A percentile compares a stretch with the other conserved stretches of the same genome.
Conservation (phyloP, 2,797 vertebrate species). For the Novumbra hubbsi region DNA sequence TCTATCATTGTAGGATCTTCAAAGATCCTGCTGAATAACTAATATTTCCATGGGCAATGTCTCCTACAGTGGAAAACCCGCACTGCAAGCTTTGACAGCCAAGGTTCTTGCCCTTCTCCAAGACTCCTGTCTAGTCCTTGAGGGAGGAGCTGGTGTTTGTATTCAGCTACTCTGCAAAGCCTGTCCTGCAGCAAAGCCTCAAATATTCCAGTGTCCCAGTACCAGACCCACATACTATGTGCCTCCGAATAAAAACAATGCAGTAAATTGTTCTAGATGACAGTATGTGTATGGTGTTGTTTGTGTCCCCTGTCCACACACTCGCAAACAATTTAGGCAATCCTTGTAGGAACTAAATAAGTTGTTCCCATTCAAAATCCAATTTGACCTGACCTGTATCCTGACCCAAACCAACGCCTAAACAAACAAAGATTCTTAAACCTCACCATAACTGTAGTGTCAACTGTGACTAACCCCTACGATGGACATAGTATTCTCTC, state of each 20-base stretch:
- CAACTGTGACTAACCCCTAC: no score
- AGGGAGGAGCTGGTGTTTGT: slow-evolving; percentile 23
- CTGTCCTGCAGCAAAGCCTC: slow-evolving; percentile 17
- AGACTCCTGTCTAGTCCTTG: slow-evolving; percentile 79
- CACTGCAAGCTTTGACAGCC: slow-evolving; percentile 83
- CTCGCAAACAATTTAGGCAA: not conserved
- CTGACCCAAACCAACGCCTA: not conserved
- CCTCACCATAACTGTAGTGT: no score
- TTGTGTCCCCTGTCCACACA: not conserved
- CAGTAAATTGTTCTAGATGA: slow-evolving; percentile 22
- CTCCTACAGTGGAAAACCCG: slow-evolving; percentile 79
- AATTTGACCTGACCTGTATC: no score
- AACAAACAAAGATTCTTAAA: not conserved
- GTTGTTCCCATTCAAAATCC: no score
- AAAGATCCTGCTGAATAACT: not conserved
- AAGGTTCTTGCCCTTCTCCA: slow-evolving; percentile 82
- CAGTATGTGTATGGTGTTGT: slow-evolving; percentile 23
- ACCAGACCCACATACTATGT: slow-evolving; percentile 14
- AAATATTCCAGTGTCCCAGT: slow-evolving; percentile 1
- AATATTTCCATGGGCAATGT: not conserved
- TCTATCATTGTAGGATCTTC: not conserved
- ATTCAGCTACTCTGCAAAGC: slow-evolving; percentile 10
- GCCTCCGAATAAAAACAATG: slow-evolving; percentile 1
- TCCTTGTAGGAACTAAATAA: no score
- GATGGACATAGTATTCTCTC: no score